Evolutionary conservation across 2,888 invertebrate species (phyloP).

Genomic region (Patella caerulea): DNA sequence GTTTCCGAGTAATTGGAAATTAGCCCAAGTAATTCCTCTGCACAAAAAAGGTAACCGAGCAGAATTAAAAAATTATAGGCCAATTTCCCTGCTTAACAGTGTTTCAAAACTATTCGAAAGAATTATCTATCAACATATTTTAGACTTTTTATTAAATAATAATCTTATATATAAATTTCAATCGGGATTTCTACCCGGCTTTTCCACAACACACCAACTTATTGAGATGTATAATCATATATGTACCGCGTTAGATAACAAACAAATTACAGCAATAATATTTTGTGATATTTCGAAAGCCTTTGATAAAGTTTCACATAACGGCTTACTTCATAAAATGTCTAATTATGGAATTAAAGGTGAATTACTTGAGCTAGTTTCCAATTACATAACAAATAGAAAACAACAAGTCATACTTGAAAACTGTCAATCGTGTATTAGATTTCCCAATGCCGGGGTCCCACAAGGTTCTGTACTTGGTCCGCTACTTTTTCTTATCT

Average conservation of each 20-base stretch:
- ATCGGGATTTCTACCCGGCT: conserved; percentile 38
- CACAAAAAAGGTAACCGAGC: conserved; percentile 39
- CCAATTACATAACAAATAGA: neutral
- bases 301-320: conserved; percentile 15
- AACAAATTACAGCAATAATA: conserved; percentile 34
- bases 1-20: conserved; percentile 37
- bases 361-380: neutral
- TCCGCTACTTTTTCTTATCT: neutral
- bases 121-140: conserved; percentile 34
- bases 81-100: conserved; percentile 35
- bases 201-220: conserved; percentile 43
- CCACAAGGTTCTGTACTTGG: conserved; percentile 2
- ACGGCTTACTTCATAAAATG: conserved; percentile 17
- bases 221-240: conserved; percentile 33
- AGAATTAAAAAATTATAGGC: conserved; percentile 38
- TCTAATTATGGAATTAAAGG: conserved; percentile 18
- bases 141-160: conserved; percentile 28
- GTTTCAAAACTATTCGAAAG: conserved; percentile 40
- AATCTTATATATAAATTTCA: conserved; percentile 38
- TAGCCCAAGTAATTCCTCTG: conserved; percentile 35
- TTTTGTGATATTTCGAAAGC: conserved; percentile 37
- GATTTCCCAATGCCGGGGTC: neutral
- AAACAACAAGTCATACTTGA: neutral
- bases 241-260: conserved; percentile 26
- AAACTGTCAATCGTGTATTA: neutral